phyloP scores from a whole-genome alignment of 2,797 vertebrate species.

The Nyctalus aviator region DNA sequence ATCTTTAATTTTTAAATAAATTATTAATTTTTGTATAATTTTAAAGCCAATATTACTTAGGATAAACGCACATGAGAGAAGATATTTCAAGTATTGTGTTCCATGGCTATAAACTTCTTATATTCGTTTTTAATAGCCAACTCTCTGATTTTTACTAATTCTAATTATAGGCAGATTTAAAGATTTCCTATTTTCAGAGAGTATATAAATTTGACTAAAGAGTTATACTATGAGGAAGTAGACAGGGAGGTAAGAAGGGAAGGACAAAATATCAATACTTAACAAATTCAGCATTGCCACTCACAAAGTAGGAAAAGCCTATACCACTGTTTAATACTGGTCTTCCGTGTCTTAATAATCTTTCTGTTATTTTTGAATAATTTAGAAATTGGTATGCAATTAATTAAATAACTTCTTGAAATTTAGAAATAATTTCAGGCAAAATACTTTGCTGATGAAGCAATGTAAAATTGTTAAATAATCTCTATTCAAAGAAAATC shows the following conservation, averaged over 20 bases:
- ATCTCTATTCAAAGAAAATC: constrained; percentile 11
- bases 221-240: neutral
- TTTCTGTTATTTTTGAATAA: constrained; percentile 64
- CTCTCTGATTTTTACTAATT: constrained; percentile 8
- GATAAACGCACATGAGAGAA: neutral
- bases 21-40: constrained; percentile 30
- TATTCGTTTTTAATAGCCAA: neutral
- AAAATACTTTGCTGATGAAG: constrained; percentile 26
- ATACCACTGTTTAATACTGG: constrained; percentile 24
- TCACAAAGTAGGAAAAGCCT: constrained; percentile 22
- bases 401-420: constrained; percentile 43
- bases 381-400: constrained; percentile 7
- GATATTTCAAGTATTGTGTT: neutral
- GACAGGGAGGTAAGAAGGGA: neutral
- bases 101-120: neutral
- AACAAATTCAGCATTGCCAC: neutral
- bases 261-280: neutral
- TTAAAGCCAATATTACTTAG: neutral
- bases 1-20: constrained; percentile 52
- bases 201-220: constrained; percentile 16
- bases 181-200: constrained; percentile 29
- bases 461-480: constrained; percentile 41
- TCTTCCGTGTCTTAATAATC: neutral
- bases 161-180: neutral
- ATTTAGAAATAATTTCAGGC: constrained; percentile 13